Conservation (phyloP, 2,797 vertebrate species). For the Anniella stebbinsi region DNA sequence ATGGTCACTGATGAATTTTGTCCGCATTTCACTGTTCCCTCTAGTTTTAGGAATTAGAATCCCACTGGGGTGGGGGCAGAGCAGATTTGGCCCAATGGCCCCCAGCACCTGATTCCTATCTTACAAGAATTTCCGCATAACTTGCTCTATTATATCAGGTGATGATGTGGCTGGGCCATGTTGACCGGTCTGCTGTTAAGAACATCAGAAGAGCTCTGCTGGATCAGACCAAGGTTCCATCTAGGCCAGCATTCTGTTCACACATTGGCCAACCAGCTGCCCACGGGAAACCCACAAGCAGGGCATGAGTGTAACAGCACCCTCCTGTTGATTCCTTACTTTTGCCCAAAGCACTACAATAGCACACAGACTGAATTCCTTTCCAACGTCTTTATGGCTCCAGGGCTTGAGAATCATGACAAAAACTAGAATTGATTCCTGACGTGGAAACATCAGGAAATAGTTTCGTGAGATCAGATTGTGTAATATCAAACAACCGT, state of each 20-base stretch:
- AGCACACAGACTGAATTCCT: background rate
- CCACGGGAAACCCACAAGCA: no score
- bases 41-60: background rate
- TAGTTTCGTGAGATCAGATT: background rate
- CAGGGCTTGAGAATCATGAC: background rate
- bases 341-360: background rate
- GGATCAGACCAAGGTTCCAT: no score
- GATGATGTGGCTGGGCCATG: background rate
- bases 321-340: background rate
- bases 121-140: background rate
- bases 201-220: no score
- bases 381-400: background rate
- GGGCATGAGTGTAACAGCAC: no score
- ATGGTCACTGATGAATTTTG: background rate
- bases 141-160: background rate
- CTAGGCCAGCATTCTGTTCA: no score
- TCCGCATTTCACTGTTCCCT: background rate
- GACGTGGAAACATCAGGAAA: background rate
- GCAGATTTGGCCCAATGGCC: background rate
- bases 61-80: no score
- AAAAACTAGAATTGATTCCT: background rate
- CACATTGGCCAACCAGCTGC: no score
- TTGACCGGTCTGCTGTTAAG: background rate
- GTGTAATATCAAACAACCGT: background rate
- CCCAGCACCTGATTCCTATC: background rate